Conservation (phyloP, 2,888 invertebrate species). For the Drosophila kuntzei region DNA sequence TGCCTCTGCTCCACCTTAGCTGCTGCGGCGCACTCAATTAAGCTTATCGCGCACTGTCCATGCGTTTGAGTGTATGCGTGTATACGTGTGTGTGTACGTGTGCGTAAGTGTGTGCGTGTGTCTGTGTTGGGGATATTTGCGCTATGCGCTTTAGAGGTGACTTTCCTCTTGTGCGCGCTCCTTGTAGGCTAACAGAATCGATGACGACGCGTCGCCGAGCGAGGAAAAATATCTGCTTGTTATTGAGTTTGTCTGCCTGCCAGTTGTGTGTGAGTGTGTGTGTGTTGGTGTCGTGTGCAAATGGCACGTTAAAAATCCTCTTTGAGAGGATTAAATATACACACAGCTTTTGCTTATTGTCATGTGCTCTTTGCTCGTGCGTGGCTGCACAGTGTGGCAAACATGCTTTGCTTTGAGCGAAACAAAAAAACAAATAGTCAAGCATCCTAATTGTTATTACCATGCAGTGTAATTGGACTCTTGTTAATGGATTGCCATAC, state of each 20-base stretch:
- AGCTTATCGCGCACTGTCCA: conserved; percentile 75
- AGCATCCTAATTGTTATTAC: conserved; percentile 46
- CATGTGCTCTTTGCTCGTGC: conserved; percentile 63
- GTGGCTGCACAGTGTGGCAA: conserved; percentile 63
- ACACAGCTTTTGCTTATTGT: conserved; percentile 65
- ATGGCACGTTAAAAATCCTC: conserved; percentile 76
- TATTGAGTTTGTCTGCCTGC: conserved; percentile 47
- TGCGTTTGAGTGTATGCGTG: conserved; percentile 29
- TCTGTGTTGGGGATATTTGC: conserved; percentile 69
- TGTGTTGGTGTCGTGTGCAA: conserved; percentile 77
- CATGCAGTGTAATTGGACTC: neutral
- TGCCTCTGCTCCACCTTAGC: conserved; percentile 42
- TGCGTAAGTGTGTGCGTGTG: conserved; percentile 29
- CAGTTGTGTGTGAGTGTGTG: conserved; percentile 22
- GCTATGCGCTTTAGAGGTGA: conserved; percentile 76
- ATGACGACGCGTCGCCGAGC: conserved; percentile 19
- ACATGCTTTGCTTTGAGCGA: conserved; percentile 13
- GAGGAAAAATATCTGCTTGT: conserved; percentile 53
- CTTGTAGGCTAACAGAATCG: conserved; percentile 63
- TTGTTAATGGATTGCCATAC: conserved; percentile 17
- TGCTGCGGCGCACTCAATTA: conserved; percentile 71
- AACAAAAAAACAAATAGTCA: conserved; percentile 17
- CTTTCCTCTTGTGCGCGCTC: conserved; percentile 70
- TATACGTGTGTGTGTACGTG: conserved; percentile 18
- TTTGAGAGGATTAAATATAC: conserved; percentile 81